Conservation (phyloP, 1,140 invertebrate genomes). For the Eubasilissa regina region DNA sequence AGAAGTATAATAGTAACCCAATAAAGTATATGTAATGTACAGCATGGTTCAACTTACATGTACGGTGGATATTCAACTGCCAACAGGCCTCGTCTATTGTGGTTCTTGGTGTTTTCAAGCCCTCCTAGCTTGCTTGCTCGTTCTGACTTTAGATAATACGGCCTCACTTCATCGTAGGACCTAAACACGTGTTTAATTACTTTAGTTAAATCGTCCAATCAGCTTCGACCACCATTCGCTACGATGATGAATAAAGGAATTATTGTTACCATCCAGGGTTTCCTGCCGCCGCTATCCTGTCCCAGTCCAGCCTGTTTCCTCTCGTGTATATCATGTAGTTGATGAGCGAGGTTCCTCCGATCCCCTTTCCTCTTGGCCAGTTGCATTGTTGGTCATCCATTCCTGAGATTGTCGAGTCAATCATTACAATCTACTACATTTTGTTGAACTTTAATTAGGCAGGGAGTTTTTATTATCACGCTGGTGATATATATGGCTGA, state of each 20-base stretch:
- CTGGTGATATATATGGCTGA: no score
- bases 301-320: constrained; percentile 84
- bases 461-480: no score
- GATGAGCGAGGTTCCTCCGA: constrained; percentile 85
- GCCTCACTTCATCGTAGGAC: constrained; percentile 79
- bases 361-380: constrained; percentile 75
- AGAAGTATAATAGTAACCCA: no score
- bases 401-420: constrained; percentile 62
- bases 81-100: constrained; percentile 72
- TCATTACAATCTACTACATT: no score
- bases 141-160: constrained; percentile 75
- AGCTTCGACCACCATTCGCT: no score
- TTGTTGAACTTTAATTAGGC: no score
- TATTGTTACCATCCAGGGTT: constrained; percentile 74
- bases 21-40: no score
- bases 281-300: constrained; percentile 81
- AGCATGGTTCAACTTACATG: constrained; percentile 64
- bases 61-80: constrained; percentile 73
- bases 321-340: constrained; percentile 94
- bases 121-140: constrained; percentile 67
- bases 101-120: constrained; percentile 71
- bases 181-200: constrained; percentile 61
- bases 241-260: background rate
- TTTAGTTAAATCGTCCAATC: no score
- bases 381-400: constrained; percentile 72